Conservation (phyloP, 2,888 invertebrate species). For the Drosophila nigricruria region DNA sequence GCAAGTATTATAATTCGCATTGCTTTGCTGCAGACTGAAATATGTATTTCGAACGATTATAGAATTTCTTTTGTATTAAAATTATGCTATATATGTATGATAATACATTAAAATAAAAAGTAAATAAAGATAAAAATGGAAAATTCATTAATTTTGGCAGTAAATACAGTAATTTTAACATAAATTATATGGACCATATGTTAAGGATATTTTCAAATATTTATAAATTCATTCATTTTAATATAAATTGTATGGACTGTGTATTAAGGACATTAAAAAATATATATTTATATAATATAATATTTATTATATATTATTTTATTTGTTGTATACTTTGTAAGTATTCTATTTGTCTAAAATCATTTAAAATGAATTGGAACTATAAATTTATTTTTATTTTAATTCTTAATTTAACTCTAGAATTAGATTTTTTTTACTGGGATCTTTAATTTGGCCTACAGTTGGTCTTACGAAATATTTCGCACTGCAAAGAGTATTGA, state of each 20-base stretch:
- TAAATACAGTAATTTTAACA: background rate
- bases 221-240: background rate
- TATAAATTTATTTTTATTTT: too few relatives aligned
- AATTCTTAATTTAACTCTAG: too few relatives aligned
- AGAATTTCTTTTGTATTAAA: background rate
- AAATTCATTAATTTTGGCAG: background rate
- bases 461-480: too few relatives aligned
- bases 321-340: background rate
- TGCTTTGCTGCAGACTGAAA: slow-evolving; percentile 6
- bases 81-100: background rate
- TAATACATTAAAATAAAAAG: background rate
- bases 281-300: background rate
- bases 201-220: background rate
- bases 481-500: too few relatives aligned
- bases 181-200: background rate
- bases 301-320: background rate
- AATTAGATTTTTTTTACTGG: too few relatives aligned
- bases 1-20: slow-evolving; percentile 10
- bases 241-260: background rate
- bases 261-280: background rate
- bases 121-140: background rate
- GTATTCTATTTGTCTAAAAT: too few relatives aligned
- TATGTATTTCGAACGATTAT: slow-evolving; percentile 16
- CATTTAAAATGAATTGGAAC: too few relatives aligned
- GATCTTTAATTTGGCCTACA: too few relatives aligned